phyloP scores from a whole-genome alignment of 1,140 invertebrate species.

The Drosophila micromelanica region DNA sequence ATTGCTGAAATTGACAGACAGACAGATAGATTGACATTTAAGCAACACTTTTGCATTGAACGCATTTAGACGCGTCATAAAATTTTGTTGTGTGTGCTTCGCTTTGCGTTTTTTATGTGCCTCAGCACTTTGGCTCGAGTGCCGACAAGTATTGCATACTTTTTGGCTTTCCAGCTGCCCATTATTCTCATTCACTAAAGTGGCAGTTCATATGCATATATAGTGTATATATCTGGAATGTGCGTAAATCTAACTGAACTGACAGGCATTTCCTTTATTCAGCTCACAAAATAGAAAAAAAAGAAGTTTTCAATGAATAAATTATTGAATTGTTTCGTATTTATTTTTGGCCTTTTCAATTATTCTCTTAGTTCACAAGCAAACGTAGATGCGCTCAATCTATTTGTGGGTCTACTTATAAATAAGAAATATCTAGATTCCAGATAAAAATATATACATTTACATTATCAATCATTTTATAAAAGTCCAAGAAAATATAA shows the following conservation, averaged over 20 bases:
- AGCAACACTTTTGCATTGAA: conserved; percentile 76
- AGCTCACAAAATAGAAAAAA: conserved; percentile 1
- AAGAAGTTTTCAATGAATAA: conserved; percentile 18
- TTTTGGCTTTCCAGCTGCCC: conserved; percentile 63
- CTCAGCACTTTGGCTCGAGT: conserved; percentile 65
- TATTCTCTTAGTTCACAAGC: conserved; percentile 1
- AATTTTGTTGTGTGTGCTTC: conserved; percentile 64
- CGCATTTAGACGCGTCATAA: conserved; percentile 76
- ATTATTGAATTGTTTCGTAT: conserved; percentile 19
- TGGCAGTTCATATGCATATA: conserved; percentile 16
- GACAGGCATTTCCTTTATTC: conserved; percentile 2
- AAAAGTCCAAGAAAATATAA: too few relatives aligned
- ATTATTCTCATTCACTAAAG: conserved; percentile 23
- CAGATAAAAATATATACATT: too few relatives aligned
- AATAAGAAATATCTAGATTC: too few relatives aligned
- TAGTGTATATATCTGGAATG: background rate
- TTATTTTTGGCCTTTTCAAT: background rate
- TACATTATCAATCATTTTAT: too few relatives aligned
- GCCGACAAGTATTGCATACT: conserved; percentile 61
- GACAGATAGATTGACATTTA: conserved; percentile 82
- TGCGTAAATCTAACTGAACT: background rate
- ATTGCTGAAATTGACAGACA: conserved; percentile 83
- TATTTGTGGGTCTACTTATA: too few relatives aligned
- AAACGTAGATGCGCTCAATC: too few relatives aligned
- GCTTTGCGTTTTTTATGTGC: conserved; percentile 56